phyloP scores from a whole-genome alignment of 2,888 invertebrate species.

The Dioctria linearis region DNA sequence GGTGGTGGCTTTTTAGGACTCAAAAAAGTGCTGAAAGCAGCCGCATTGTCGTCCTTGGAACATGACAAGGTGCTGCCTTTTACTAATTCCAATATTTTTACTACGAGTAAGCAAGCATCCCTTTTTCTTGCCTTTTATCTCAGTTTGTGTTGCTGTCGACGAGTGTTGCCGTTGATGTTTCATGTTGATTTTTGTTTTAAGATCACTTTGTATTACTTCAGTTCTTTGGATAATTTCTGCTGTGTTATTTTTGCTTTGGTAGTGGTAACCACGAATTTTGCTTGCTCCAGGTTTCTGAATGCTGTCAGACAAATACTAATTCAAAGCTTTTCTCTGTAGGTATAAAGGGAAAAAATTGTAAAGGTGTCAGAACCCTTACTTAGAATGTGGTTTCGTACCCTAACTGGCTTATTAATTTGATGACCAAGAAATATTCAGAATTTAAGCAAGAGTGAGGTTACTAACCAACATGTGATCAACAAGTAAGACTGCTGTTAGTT shows the following conservation, averaged over 20 bases:
- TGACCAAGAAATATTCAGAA: neutral
- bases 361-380: neutral
- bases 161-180: neutral
- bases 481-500: too few species aligned
- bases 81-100: slow-evolving; percentile 10
- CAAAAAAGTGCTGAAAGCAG: neutral
- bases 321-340: neutral
- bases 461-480: neutral
- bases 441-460: neutral
- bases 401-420: neutral
- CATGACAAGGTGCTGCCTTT: slow-evolving; percentile 27
- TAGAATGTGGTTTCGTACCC: neutral
- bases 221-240: neutral
- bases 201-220: slow-evolving; percentile 20
- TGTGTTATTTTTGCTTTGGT: neutral
- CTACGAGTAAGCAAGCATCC: neutral
- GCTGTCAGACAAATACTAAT: neutral
- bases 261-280: neutral
- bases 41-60: slow-evolving; percentile 19
- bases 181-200: slow-evolving; percentile 10
- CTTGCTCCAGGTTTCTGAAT: neutral
- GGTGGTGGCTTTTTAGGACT: slow-evolving; percentile 3
- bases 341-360: too few species aligned
- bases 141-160: neutral
- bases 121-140: neutral